A percentile compares a stretch with the other conserved stretches of the same genome.
These are phyloP conservation scores for Lepus americanus DNA, from an alignment of 2,113 vertebrate genomes.

Conservation along the genomic window DNA sequence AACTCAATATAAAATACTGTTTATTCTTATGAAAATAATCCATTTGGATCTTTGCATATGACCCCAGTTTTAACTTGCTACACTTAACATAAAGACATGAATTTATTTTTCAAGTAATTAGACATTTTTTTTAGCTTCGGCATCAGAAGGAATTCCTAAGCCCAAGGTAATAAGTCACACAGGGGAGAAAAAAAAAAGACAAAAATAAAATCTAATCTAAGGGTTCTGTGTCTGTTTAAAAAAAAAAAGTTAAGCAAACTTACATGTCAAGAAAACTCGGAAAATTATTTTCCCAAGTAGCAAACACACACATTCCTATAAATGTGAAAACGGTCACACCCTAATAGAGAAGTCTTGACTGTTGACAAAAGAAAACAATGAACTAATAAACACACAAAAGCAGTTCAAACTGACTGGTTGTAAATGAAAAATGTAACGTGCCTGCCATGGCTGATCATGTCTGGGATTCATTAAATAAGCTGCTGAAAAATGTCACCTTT, in stretches of 20 bases:
- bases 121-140: slow-evolving; percentile 19
- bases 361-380: not conserved
- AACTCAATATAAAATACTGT: not conserved
- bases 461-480: not conserved
- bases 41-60: not conserved
- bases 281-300: not conserved
- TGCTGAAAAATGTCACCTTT: not conserved
- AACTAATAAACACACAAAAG: not conserved
- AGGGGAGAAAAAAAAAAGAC: not conserved
- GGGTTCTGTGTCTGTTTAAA: not conserved
- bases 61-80: not conserved
- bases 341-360: not conserved
- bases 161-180: not conserved
- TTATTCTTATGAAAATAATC: not conserved
- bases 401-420: not conserved
- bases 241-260: not conserved
- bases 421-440: not conserved
- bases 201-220: not conserved
- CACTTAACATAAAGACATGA: slow-evolving; percentile 4
- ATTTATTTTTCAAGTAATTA: not conserved
- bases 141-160: slow-evolving; percentile 49
- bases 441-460: not conserved
- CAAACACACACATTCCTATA: not conserved
- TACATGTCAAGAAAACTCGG: not conserved
- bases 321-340: not conserved